Evolutionary conservation across 2,797 vertebrate species (phyloP).

Genomic region (Mormyrus hasselquistii): DNA sequence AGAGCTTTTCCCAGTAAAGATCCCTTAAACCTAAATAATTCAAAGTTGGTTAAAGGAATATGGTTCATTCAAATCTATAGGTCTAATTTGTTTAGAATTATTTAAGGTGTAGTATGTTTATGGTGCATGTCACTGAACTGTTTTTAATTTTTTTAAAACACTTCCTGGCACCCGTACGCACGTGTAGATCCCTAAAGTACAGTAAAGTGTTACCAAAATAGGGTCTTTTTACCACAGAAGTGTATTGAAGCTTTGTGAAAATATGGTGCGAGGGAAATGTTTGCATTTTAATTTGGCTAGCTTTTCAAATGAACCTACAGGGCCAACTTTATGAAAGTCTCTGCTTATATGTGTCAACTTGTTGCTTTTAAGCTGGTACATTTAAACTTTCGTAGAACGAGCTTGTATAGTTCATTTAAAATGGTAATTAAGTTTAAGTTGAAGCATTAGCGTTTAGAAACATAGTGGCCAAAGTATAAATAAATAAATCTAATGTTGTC

Average conservation of each 20-base stretch:
- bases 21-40: not conserved
- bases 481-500: conserved; percentile 21
- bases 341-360: conserved; percentile 28
- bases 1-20: not conserved
- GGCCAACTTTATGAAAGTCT: conserved; percentile 42
- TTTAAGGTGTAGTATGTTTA: conserved; percentile 36
- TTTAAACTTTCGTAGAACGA: conserved; percentile 36
- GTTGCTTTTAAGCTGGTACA: conserved; percentile 37
- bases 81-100: conserved; percentile 21
- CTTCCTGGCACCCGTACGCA: not conserved
- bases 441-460: conserved; percentile 47
- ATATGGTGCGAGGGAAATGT: conserved; percentile 35
- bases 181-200: conserved; percentile 16
- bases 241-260: conserved; percentile 44
- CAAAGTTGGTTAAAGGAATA: not conserved
- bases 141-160: conserved; percentile 11
- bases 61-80: not conserved
- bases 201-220: conserved; percentile 33
- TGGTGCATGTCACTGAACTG: conserved; percentile 24
- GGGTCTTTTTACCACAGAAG: conserved; percentile 22
- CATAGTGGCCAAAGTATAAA: conserved; percentile 19
- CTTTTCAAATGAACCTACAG: conserved; percentile 35
- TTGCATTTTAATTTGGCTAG: conserved; percentile 49
- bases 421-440: conserved; percentile 45
- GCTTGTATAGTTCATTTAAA: conserved; percentile 28